phyloP scores from a whole-genome alignment of 2,797 vertebrate species.

The Tauraco hartlaubi region DNA sequence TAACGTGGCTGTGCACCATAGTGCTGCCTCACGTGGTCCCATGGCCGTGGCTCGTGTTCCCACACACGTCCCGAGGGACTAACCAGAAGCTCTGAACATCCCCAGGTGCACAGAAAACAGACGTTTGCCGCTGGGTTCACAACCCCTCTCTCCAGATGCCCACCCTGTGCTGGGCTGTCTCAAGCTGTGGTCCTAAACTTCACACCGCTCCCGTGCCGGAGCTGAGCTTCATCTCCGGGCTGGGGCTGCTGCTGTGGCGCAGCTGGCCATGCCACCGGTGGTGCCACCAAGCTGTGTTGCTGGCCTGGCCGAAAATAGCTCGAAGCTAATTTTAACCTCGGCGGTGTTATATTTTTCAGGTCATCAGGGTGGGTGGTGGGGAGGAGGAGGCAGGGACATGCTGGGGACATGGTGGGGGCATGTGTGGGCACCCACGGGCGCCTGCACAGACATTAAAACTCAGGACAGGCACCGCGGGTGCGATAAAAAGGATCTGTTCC shows the following conservation, averaged over 20 bases:
- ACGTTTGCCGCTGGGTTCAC: not conserved
- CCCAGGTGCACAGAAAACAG: not conserved
- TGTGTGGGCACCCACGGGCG: rapidly evolving
- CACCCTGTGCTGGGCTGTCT: not conserved
- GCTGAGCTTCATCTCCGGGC: not conserved
- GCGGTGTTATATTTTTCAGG: not conserved
- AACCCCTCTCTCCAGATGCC: not conserved
- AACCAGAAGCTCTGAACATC: not conserved
- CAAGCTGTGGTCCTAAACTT: not conserved
- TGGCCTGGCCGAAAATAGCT: not conserved
- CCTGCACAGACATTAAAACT: not conserved
- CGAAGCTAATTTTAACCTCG: not conserved
- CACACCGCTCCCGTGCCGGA: rapidly evolving
- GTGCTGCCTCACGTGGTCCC: not conserved
- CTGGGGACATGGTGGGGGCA: not conserved
- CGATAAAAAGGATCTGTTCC: not conserved
- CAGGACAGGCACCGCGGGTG: not conserved
- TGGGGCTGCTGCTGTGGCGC: rapidly evolving
- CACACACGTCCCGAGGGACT: rapidly evolving
- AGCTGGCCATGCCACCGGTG: not conserved
- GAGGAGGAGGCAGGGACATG: not conserved
- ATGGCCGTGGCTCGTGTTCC: not conserved
- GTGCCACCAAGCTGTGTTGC: not conserved
- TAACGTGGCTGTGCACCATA: rapidly evolving
- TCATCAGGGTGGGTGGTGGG: not conserved